Conservation (phyloP, 2,888 invertebrate species). For the Adineta ricciae region DNA sequence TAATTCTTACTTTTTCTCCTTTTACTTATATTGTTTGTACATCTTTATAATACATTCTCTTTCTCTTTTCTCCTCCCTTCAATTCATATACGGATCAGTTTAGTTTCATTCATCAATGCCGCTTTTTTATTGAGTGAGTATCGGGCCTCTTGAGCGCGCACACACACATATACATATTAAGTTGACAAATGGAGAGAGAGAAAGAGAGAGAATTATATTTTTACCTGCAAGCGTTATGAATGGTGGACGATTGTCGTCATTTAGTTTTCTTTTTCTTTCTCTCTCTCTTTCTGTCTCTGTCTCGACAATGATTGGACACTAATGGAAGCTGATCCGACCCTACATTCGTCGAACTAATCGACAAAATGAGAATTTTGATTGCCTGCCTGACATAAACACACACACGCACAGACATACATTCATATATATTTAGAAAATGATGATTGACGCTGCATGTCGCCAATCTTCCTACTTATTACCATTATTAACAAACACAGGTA, state of each 20-base stretch:
- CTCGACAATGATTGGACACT: conserved; percentile 22
- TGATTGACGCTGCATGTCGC: conserved; percentile 13
- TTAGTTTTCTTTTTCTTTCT: conserved; percentile 8
- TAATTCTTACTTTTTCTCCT: neutral
- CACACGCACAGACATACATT: neutral
- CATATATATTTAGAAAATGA: neutral
- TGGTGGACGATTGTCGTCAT: neutral
- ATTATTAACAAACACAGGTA: neutral
- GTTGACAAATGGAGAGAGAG: neutral
- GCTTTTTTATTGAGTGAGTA: neutral
- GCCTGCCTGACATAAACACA: conserved; percentile 9
- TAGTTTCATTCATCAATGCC: conserved; percentile 9
- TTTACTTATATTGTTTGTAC: neutral
- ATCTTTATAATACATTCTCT: neutral
- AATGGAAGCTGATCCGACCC: conserved; percentile 4
- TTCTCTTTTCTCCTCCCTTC: neutral
- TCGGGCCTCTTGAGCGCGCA: neutral
- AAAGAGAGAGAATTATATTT: neutral
- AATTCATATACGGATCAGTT: neutral
- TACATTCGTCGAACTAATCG: neutral
- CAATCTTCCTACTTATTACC: conserved; percentile 9
- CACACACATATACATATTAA: conserved; percentile 1
- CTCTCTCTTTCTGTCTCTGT: conserved; percentile 17
- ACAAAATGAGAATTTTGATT: conserved; percentile 8
- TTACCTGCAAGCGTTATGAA: neutral